phyloP scores from a whole-genome alignment of 1,140 invertebrate genomes.

The Penaeus vannamei region DNA sequence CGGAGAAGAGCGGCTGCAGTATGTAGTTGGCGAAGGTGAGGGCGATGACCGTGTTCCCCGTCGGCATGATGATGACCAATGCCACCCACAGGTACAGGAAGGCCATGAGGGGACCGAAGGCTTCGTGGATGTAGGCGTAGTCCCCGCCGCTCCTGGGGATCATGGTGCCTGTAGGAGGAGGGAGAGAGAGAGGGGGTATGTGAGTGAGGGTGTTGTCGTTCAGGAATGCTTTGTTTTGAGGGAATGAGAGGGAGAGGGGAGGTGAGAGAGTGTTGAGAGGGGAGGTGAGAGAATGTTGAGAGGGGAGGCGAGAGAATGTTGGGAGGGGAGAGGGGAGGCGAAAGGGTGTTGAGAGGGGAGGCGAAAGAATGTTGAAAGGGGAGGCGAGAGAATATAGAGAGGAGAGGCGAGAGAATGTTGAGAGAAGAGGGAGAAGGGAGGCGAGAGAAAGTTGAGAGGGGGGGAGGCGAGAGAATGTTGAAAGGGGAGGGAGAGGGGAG shows the following conservation, averaged over 20 bases:
- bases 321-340: background rate
- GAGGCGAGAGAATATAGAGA: background rate
- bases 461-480: background rate
- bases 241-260: background rate
- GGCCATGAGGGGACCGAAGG: conserved; percentile 92
- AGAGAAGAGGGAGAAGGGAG: background rate
- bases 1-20: conserved; percentile 85
- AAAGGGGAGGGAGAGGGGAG: no score
- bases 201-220: background rate
- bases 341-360: background rate
- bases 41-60: conserved; percentile 92
- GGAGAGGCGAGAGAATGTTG: background rate
- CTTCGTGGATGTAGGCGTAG: conserved; percentile 92
- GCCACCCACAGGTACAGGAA: conserved; percentile 94
- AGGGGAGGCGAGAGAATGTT: background rate
- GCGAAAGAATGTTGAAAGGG: background rate
- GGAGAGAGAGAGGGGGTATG: background rate
- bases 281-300: background rate
- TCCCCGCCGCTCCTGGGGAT: conserved; percentile 91
- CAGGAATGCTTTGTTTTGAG: background rate
- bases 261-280: background rate
- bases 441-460: background rate
- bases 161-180: conserved; percentile 72
- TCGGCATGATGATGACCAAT: conserved; percentile 79
- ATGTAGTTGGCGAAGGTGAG: conserved; percentile 93